These are phyloP conservation scores for Dyspetes luteomarginatus DNA, from an alignment of 2,888 invertebrate species.

Conservation along the genomic window DNA sequence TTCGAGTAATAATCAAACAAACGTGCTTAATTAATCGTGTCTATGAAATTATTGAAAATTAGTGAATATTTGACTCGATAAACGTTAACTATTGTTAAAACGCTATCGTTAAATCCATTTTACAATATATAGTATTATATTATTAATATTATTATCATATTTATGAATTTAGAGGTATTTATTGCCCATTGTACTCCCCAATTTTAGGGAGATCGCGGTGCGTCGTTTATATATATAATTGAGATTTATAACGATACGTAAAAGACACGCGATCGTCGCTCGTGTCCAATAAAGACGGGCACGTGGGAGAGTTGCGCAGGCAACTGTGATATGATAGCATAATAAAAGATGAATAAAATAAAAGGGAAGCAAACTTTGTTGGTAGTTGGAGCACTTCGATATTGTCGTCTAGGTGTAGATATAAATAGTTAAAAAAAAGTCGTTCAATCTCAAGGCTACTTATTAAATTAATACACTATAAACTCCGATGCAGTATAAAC, in stretches of 20 bases:
- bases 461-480: slow-evolving; percentile 25
- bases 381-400: slow-evolving; percentile 37
- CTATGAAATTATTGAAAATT: slow-evolving; percentile 27
- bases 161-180: slow-evolving; percentile 63
- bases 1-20: slow-evolving; percentile 56
- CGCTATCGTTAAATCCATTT: slow-evolving; percentile 32
- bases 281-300: slow-evolving; percentile 44
- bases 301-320: slow-evolving; percentile 69
- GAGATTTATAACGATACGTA: background rate
- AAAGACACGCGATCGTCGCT: slow-evolving; percentile 58
- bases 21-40: slow-evolving; percentile 60
- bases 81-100: slow-evolving; percentile 44
- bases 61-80: slow-evolving; percentile 34
- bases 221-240: slow-evolving; percentile 17
- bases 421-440: slow-evolving; percentile 3
- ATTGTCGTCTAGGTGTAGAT: slow-evolving; percentile 36
- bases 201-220: slow-evolving; percentile 48
- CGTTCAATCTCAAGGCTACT: slow-evolving; percentile 22
- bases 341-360: slow-evolving; percentile 66
- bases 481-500: slow-evolving; percentile 7
- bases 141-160: slow-evolving; percentile 52
- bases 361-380: slow-evolving; percentile 24
- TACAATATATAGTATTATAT: slow-evolving; percentile 41
- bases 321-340: slow-evolving; percentile 81
- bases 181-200: slow-evolving; percentile 66